Evolutionary conservation across 2,888 invertebrate genomes (phyloP), one percentile per base, ranked within the genome.

Genomic region (Drosophila nigritarsus): DNA sequence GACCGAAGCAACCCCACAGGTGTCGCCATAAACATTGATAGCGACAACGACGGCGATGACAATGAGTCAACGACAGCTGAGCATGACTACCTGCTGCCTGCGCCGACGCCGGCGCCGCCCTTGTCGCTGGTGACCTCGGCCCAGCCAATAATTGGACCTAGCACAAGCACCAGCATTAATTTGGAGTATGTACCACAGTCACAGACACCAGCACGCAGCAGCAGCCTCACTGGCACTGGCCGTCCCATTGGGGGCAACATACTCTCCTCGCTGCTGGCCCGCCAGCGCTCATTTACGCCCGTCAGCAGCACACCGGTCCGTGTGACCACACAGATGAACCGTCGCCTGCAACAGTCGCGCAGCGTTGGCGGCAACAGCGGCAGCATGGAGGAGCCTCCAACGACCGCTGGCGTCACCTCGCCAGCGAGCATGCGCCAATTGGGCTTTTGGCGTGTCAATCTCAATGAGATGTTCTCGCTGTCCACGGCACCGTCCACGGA

Each of bases 401-500:
- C 38, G 2, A 24, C 58, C 1, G 36, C 60, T 1, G 32, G 63
- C 18, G 56, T 20, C 2, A 27, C 73, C 13, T 63, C 83, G 3
- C 61, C 80, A 0, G 63, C 55, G 6, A 73, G 53, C n/a, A 69
- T 81, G 24, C 70, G 72, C 40, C 75, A 80, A 54, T 49, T 75
- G 51, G 80, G 89, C n/a, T 87, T 89, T 24, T 92, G 92, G 92
- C 87, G 92, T 32, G 84, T 88, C 34, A 92, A 92, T 68, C 69
- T 92, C 0, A 92, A 92, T 55, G 90, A 92, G 54, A 88, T 92
- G 53, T 73, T 92, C 7, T 89, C 91, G 9, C 83, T 92, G 3
- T 92, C 92, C 0, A 87, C 90, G 32, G 87, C 90, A 0, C 87
- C 91, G 1, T 90, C 90, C 7, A 88, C 92, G 0, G 91, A 92